These are phyloP conservation scores for Sinelater perroti DNA, from an alignment of 2,888 invertebrate genomes.

Conservation along the genomic window DNA sequence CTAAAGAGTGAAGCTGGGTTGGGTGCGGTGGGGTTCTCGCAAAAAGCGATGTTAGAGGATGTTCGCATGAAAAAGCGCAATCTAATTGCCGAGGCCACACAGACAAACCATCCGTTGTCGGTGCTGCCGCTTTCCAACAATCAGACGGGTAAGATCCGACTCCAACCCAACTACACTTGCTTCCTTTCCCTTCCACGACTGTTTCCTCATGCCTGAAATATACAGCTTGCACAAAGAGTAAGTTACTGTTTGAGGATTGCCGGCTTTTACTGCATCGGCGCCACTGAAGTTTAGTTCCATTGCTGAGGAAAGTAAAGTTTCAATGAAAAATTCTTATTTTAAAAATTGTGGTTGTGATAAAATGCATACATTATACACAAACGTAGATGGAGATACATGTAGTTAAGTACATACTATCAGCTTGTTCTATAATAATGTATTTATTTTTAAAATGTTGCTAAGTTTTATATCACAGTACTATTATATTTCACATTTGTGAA, in stretches of 20 bases:
- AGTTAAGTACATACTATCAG: too few relatives aligned
- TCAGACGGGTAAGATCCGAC: constrained; percentile 68
- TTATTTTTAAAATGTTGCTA: too few relatives aligned
- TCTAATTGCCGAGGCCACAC: constrained; percentile 60
- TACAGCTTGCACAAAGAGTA: constrained; percentile 31
- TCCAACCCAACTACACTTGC: constrained; percentile 45
- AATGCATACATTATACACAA: too few relatives aligned
- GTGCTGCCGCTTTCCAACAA: constrained; percentile 63
- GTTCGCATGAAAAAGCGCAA: constrained; percentile 61
- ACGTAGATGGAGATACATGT: too few relatives aligned
- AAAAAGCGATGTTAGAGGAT: constrained; percentile 47
- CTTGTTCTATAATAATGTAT: too few relatives aligned
- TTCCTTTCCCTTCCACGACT: constrained; percentile 34
- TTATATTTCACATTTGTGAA: too few relatives aligned
- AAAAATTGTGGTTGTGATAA: too few relatives aligned
- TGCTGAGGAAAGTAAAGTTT: too few relatives aligned
- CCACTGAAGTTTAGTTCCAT: too few relatives aligned
- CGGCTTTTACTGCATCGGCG: too few relatives aligned
- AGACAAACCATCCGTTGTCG: constrained; percentile 60
- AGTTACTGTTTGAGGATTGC: constrained; percentile 28
- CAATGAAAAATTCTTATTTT: too few relatives aligned
- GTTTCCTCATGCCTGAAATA: constrained; percentile 31
- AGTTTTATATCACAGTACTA: too few relatives aligned
- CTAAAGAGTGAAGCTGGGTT: constrained; percentile 61
- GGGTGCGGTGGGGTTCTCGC: constrained; percentile 55